Base-by-base conservation (phyloP, 30 jellyfish, hydroid and myxozoan species). In the Nemopilema nomurai region DNA sequence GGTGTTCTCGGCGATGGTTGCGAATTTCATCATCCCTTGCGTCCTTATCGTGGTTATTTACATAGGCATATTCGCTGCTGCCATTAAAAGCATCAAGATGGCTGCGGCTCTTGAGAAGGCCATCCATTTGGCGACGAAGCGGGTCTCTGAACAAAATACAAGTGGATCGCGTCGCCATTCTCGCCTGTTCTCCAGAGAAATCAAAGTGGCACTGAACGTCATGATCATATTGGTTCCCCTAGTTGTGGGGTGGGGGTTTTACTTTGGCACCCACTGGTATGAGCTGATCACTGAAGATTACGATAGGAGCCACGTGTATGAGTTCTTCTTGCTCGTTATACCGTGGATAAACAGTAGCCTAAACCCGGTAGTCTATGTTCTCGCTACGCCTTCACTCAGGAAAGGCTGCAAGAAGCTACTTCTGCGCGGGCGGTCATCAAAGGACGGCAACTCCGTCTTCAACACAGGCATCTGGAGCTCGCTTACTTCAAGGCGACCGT, bases 261-360 rank as follows among this genome's bases (percentile, higher is more conserved):
- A 67, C 24, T 85, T 92, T 64, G 98, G 96, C 64, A 78, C 96
- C 8, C 94, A 81, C 62, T 67, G 85, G 74, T 92, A 92, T 51
- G 98, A 92, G 81, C 73, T 78, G 81, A 49, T 79, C 49, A 63
- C 88, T 1, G 72, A 80, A 1, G 89, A 66, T 63, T 27, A 27
- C 50, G 57, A 80, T 28, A 67, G 90, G 33, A 69, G 89, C 90
- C 41, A 67, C 51, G 77, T 72, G 20, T 82, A 92, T 52, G 90
- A 92, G 76, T 86, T 81, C 79, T 76, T 81, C 73, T 30, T 92
- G 51, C 74, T 75, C 8, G 57, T 92, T 72, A 82, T 87, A 16
- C 98, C 98, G 18, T 92, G 98, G 98, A 22, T 92, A 4, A 69
- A 78, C 71, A 77, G 97, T 77, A 89, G 98, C 62, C 67, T 92